Evolutionary conservation across 2,888 invertebrate genomes (phyloP), one percentile per base, ranked within the genome.

Genomic region (Merodon equestris): DNA sequence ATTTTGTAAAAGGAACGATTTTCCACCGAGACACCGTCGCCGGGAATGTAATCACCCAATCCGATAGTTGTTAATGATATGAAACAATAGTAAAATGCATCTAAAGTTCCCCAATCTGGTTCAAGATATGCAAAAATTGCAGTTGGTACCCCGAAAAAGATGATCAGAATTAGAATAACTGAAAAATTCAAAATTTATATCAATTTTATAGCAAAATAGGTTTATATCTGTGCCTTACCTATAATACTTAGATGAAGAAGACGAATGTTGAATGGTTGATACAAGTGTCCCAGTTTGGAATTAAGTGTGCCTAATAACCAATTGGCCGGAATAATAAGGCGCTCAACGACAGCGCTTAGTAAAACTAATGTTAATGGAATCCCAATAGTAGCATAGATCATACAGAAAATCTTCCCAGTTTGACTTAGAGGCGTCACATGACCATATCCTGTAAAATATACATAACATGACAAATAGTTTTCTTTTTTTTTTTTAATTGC

Each of bases 1-100:
- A 96, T 93, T 91, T 96, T 96, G 89, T 97, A 97, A 13, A 96
- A 83, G 0, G 95, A 93, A 47, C 95, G 90, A 89, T 93, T 92
- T n/a, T 91, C 91, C 86, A 95, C 94, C 82, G 93, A 91, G 0
- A 93, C 92, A 9, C 92, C 91, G 86, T 96, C 96, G 38, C 86
- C 86, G 0, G 96, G 96, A 82, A 96, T 95, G 89, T 95, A 96
- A 89, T 97, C 97, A 0, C 96, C 96, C 1, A 97, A 91, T 12
- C 96, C 95, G 85, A 97, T 95, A 79, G 96, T 96, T 18, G 96
- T 96, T 82, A 97, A 90, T 12, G 96, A 96, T 84, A 97, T 95
- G 90, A 96, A 96, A 89, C 96, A 96, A 89, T 96, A 97, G 89
- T 97, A 97, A 85, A 97, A 91, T 0, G 96, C 94, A 89, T 97